Evolutionary conservation across 2,888 invertebrate species (phyloP), one percentile per base, ranked within the genome.

Genomic region (Junonia oenone): DNA sequence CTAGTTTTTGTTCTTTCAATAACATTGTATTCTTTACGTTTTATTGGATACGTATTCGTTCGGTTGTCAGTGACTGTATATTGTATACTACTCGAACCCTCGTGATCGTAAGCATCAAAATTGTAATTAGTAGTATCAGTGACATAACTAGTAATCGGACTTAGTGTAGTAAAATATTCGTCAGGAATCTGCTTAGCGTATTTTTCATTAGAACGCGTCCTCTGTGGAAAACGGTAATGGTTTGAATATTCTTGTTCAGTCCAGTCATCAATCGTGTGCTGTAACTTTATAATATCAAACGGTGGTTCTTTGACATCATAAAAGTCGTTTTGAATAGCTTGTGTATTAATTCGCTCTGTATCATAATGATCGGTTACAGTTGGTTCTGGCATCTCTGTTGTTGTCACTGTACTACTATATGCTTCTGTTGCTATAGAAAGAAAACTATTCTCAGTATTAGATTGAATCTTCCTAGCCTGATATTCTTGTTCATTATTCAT

Each of bases 201-300:
- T 63, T 92, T 91, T 52, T 91, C 91, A 47, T 83, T 91, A 0
- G 88, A 91, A 40, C 92, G 91, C 4, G 89, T 83, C 56, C 81
- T 90, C 66, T 91, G 90, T 1, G 88, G 82, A 13, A 82, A 66
- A 61, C 88, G 90, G 56, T 83, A 78, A 59, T 81, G 80, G 55
- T 91, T 91, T 0, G 93, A 92, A 75, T 92, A 95, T 67, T 94
- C 94, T 81, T 94, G 94, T 67, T 93, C 94, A 0, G 96, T 96
- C 96, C 96, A 96, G 61, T 94, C 94, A 67, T 96, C 95, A 55
- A 96, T 96, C 65, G 95, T 96, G 65, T 95, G 95, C 73, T 96
- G 96, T 33, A 96, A 82, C 69, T 93, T 93, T 11, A 93, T 91
- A 11, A 95, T 92, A 71, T 96, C 95, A 67, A 95, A 94, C 0